Evolutionary conservation across 2,888 invertebrate genomes (phyloP).

Genomic region (Drosophila fungiperda): DNA sequence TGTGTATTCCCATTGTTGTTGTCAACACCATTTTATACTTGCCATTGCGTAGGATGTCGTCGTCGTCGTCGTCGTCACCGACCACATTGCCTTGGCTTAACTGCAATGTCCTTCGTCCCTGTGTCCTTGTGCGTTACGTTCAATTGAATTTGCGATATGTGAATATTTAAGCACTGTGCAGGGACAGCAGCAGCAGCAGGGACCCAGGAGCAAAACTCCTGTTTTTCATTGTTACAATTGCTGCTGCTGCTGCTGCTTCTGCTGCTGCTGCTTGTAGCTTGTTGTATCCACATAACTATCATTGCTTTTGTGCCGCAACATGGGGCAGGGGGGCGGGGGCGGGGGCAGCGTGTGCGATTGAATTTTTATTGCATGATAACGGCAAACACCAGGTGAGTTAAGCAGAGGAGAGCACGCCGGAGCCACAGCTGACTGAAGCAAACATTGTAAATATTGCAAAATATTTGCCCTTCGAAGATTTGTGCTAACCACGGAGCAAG

Average conservation of each 20-base stretch:
- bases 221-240: slow-evolving; percentile 33
- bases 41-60: slow-evolving; percentile 64
- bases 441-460: slow-evolving; percentile 72
- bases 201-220: slow-evolving; percentile 8
- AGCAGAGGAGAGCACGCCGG: too few species aligned
- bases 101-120: slow-evolving; percentile 58
- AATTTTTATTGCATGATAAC: slow-evolving; percentile 79
- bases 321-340: background rate
- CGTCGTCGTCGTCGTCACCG: slow-evolving; percentile 22
- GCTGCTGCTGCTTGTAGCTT: slow-evolving; percentile 38
- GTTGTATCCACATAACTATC: slow-evolving; percentile 70
- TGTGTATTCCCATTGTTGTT: slow-evolving; percentile 76
- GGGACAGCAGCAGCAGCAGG: slow-evolving; percentile 51
- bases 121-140: slow-evolving; percentile 64
- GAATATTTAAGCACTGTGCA: slow-evolving; percentile 78
- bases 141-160: slow-evolving; percentile 81
- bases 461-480: slow-evolving; percentile 67
- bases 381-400: slow-evolving; percentile 61
- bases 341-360: slow-evolving; percentile 63
- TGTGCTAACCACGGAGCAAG: slow-evolving; percentile 65
- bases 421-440: slow-evolving; percentile 13
- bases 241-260: slow-evolving; percentile 1
- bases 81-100: slow-evolving; percentile 57
- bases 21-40: slow-evolving; percentile 78
- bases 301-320: slow-evolving; percentile 52